Conservation (phyloP, 2,113 vertebrate species). For the Pachycephala philippinensis region DNA sequence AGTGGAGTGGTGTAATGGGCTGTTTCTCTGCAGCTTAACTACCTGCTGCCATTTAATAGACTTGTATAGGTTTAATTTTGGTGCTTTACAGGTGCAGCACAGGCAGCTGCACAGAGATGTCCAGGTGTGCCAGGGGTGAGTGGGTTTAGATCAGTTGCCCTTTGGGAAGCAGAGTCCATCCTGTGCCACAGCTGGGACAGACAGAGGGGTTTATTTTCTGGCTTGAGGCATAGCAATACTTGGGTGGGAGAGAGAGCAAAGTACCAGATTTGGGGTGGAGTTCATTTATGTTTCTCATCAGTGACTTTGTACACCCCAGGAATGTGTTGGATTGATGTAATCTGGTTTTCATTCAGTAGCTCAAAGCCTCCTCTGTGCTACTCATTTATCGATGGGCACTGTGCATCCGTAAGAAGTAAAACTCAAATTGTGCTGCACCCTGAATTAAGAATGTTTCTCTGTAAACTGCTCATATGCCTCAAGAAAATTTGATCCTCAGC, state of each 20-base stretch:
- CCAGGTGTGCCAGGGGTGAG: not conserved
- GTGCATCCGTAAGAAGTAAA: not conserved
- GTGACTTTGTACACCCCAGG: not conserved
- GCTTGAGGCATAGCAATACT: not conserved
- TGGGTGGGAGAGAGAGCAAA: not conserved
- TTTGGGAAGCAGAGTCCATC: not conserved
- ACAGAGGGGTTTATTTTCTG: not conserved
- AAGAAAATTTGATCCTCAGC: not conserved
- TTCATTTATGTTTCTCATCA: not conserved
- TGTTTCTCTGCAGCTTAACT: not conserved
- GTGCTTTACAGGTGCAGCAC: not conserved
- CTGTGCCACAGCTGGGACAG: accelerated
- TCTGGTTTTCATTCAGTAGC: not conserved
- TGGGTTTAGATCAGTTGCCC: not conserved
- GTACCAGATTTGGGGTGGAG: not conserved
- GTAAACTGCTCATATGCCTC: not conserved
- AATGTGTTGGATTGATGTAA: not conserved
- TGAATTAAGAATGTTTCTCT: not conserved
- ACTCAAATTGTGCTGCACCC: not conserved
- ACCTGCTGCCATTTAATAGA: not conserved
- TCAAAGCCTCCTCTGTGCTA: not conserved
- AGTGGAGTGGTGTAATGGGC: not conserved
- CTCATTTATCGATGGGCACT: not conserved
- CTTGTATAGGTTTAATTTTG: not conserved
- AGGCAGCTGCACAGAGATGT: not conserved